phyloP scores from a whole-genome alignment of 2,113 vertebrate genomes.

The Calidris pugnax region DNA sequence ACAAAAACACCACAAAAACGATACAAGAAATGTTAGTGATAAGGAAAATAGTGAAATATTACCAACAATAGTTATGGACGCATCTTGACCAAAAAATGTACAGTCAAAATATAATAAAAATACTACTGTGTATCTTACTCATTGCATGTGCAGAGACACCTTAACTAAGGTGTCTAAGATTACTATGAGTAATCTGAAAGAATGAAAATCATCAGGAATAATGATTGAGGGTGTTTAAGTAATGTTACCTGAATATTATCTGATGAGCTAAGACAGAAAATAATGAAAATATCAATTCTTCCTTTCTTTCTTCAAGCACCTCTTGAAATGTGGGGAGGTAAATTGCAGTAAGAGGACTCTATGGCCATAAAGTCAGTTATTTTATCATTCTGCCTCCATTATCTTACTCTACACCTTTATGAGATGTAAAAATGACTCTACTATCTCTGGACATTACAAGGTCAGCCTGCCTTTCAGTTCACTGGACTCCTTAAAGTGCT shows the following conservation, averaged over 20 bases:
- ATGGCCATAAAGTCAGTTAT: neutral
- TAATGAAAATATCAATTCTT: neutral
- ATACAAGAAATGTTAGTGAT: neutral
- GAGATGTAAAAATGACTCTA: neutral
- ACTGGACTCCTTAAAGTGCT: neutral
- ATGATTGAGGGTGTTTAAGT: neutral
- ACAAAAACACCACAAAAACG: rapidly evolving
- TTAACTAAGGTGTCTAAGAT: neutral
- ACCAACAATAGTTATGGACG: rapidly evolving
- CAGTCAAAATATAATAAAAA: neutral
- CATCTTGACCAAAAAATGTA: neutral
- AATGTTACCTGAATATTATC: neutral
- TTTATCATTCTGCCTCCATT: neutral
- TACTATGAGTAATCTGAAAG: neutral
- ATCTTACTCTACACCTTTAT: neutral
- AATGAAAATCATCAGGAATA: neutral
- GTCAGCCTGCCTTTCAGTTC: neutral
- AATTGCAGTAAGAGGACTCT: neutral
- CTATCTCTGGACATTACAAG: neutral
- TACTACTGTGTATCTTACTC: neutral
- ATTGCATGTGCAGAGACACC: neutral
- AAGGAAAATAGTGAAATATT: neutral
- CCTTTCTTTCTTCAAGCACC: neutral
- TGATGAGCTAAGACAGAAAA: neutral
- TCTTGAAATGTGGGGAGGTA: neutral